Evolutionary conservation across 2,888 invertebrate genomes (phyloP).

Genomic region (Muscina levida): DNA sequence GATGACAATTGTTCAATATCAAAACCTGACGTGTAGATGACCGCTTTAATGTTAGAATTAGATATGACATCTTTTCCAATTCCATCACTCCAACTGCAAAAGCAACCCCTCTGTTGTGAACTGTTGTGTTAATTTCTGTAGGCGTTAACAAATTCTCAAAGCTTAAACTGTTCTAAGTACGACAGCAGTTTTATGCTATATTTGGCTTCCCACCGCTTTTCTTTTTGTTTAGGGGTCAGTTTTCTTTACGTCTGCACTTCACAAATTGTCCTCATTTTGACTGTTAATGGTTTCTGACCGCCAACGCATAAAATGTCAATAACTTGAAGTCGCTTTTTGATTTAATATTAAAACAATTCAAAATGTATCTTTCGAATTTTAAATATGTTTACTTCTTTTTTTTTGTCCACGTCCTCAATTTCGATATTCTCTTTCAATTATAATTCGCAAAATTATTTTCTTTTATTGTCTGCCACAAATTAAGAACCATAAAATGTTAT

Average conservation of each 20-base stretch:
- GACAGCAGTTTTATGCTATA: not conserved
- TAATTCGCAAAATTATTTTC: constrained; percentile 20
- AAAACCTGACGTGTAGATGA: not conserved
- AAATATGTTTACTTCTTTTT: constrained; percentile 6
- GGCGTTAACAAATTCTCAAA: constrained; percentile 32
- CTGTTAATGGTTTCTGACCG: not conserved
- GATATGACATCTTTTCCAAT: not conserved
- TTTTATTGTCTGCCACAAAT: constrained; percentile 30
- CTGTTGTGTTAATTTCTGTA: constrained; percentile 22
- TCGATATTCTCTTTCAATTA: not conserved
- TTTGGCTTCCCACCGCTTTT: too few species aligned
- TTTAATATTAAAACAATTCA: constrained; percentile 25
- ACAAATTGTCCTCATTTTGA: not conserved
- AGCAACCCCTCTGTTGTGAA: too few species aligned
- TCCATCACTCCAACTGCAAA: not conserved
- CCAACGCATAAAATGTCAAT: constrained; percentile 15
- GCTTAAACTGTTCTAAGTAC: not conserved
- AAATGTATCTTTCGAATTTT: constrained; percentile 18
- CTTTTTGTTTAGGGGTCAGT: not conserved
- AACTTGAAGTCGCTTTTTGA: constrained; percentile 14
- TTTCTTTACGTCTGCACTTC: constrained; percentile 26
- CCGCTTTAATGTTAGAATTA: too few species aligned
- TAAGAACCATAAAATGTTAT: constrained; percentile 20
- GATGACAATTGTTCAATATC: not conserved
- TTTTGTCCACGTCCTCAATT: too few species aligned